These are phyloP conservation scores for Barypeithes pellucidus DNA, from an alignment of 2,888 invertebrate genomes.

Conservation along the genomic window DNA sequence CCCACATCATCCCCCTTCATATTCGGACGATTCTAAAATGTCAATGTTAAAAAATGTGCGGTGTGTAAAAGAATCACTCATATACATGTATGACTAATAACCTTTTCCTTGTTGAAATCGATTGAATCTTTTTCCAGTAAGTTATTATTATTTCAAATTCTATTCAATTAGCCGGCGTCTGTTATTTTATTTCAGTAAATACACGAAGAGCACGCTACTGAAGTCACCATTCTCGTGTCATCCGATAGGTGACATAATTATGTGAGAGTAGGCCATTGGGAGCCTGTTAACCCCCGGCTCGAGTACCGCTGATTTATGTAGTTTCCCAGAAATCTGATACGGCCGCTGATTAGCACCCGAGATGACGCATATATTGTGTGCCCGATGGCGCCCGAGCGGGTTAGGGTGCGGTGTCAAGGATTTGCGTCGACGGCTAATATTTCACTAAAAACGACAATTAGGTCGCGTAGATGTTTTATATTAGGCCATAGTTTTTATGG, in stretches of 20 bases:
- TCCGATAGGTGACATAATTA: conserved; percentile 71
- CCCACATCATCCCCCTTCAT: no score
- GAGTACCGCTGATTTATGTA: conserved; percentile 69
- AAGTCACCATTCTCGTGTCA: conserved; percentile 59
- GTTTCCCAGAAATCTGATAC: conserved; percentile 56
- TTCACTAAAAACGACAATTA: conserved; percentile 17
- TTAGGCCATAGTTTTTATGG: neutral
- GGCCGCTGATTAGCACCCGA: conserved; percentile 64
- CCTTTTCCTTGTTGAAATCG: no score
- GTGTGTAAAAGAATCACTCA: no score
- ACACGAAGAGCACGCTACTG: conserved; percentile 52
- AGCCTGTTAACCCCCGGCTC: conserved; percentile 70
- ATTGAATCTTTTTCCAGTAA: no score
- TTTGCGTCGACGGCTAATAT: conserved; percentile 28
- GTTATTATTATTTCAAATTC: no score
- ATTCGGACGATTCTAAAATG: no score
- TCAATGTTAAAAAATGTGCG: no score
- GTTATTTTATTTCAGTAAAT: neutral
- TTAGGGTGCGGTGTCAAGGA: conserved; percentile 36
- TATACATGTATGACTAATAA: no score
- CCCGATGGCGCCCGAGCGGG: conserved; percentile 45
- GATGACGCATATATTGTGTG: conserved; percentile 47
- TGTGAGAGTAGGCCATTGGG: conserved; percentile 70
- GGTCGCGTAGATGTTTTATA: neutral
- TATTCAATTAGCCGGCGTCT: neutral